phyloP scores from a whole-genome alignment of 2,113 vertebrate genomes.

The Penelope pileata region DNA sequence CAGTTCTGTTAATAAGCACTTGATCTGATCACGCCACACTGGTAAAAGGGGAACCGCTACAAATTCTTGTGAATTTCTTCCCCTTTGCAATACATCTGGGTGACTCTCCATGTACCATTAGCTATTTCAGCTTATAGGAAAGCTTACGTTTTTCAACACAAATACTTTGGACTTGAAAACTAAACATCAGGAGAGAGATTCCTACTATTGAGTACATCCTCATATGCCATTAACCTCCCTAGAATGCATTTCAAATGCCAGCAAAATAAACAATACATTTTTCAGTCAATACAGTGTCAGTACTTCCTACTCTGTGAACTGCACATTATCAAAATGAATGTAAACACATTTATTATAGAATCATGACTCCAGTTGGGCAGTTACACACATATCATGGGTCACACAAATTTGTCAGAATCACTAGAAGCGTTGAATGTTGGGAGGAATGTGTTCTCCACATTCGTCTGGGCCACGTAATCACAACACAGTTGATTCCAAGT shows the following conservation, averaged over 20 bases:
- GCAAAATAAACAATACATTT: neutral
- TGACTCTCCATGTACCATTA: neutral
- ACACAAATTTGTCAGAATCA: neutral
- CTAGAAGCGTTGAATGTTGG: neutral
- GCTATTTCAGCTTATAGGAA: neutral
- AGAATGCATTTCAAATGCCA: neutral
- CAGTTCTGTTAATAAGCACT: neutral
- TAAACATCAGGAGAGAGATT: neutral
- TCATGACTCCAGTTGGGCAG: neutral
- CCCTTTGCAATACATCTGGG: neutral
- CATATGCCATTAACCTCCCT: neutral
- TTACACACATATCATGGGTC: neutral
- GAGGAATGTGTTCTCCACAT: accelerated
- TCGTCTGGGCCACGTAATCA: neutral
- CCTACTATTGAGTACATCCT: neutral
- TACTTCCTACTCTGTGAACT: neutral
- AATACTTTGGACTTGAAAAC: neutral
- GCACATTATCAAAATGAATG: neutral
- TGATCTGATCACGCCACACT: neutral
- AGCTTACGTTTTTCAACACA: neutral
- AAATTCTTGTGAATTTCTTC: neutral
- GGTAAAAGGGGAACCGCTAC: neutral
- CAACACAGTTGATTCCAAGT: neutral
- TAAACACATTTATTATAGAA: neutral
- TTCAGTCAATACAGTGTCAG: neutral